phyloP scores from a whole-genome alignment of 2,888 invertebrate genomes.

The Pantelozetes paolii region DNA sequence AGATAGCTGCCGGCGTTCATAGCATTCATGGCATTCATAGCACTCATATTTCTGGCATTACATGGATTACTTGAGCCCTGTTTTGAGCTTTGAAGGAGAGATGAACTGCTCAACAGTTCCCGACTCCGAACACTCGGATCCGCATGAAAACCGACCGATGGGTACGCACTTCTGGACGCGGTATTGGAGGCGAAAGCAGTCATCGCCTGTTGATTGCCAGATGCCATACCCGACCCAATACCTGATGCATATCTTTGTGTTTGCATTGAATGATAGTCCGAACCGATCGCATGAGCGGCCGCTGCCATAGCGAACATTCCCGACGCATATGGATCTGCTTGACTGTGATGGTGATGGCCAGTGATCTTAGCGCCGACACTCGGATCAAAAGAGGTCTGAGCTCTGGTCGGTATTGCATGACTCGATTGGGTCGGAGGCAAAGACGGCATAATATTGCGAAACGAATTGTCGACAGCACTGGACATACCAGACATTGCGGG shows the following conservation, averaged over 20 bases:
- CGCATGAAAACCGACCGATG: constrained; percentile 17
- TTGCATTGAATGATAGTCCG: constrained; percentile 25
- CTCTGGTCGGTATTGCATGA: constrained; percentile 16
- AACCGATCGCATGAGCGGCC: constrained; percentile 9
- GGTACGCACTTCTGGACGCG: constrained; percentile 3
- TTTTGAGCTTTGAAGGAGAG: constrained; percentile 24
- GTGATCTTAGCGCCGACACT: constrained; percentile 22
- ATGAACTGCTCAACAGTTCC: constrained; percentile 12
- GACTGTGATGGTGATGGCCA: neutral
- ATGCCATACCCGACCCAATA: constrained; percentile 14
- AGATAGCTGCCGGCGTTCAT: constrained; percentile 10
- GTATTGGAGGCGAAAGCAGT: constrained; percentile 16
- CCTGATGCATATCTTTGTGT: constrained; percentile 22
- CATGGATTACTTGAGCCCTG: constrained; percentile 24
- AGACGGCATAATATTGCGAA: constrained; percentile 26
- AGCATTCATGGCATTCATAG: constrained; percentile 28
- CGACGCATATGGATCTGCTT: constrained; percentile 23
- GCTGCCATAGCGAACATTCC: constrained; percentile 24
- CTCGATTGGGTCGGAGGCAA: constrained; percentile 34
- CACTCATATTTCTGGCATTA: constrained; percentile 30
- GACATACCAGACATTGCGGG: neutral
- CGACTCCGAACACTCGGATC: constrained; percentile 22
- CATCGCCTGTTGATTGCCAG: constrained; percentile 28
- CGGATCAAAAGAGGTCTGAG: constrained; percentile 4
- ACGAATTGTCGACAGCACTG: constrained; percentile 25